Conservation (phyloP, 1,140 invertebrate species). For the Habropoda laboriosa region DNA sequence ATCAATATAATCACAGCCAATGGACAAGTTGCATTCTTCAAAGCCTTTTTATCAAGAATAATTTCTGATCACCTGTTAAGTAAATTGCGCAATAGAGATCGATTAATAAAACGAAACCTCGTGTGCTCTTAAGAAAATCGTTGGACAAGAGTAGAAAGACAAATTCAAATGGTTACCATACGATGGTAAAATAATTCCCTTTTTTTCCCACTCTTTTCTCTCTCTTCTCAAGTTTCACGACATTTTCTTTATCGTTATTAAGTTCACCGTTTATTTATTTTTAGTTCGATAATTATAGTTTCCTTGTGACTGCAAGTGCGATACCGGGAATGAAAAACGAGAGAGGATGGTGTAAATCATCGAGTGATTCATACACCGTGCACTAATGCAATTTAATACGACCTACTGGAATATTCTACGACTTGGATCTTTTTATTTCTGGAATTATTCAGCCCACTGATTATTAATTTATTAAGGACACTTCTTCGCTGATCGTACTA, state of each 20-base stretch:
- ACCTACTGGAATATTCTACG: background rate
- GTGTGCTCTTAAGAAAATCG: background rate
- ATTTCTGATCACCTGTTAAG: background rate
- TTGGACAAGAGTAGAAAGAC: too few relatives aligned
- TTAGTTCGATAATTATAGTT: background rate
- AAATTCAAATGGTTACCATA: too few relatives aligned
- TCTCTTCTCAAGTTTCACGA: background rate
- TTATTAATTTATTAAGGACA: too few relatives aligned
- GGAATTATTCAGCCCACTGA: too few relatives aligned
- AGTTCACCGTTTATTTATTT: too few relatives aligned
- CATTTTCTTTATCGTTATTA: background rate
- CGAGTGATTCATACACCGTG: too few relatives aligned
- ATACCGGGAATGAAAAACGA: background rate
- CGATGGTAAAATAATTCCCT: too few relatives aligned
- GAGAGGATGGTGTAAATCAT: background rate
- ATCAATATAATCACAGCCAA: background rate
- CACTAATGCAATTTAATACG: background rate
- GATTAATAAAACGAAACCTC: background rate
- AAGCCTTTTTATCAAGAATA: background rate
- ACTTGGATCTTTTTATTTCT: background rate
- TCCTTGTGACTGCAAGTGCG: too few relatives aligned
- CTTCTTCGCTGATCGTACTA: too few relatives aligned
- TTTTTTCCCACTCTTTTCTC: background rate
- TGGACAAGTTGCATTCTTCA: too few relatives aligned
- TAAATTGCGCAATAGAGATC: background rate